phyloP scores from a whole-genome alignment of 2,113 vertebrate species.

The Myrmecophaga tridactyla region DNA sequence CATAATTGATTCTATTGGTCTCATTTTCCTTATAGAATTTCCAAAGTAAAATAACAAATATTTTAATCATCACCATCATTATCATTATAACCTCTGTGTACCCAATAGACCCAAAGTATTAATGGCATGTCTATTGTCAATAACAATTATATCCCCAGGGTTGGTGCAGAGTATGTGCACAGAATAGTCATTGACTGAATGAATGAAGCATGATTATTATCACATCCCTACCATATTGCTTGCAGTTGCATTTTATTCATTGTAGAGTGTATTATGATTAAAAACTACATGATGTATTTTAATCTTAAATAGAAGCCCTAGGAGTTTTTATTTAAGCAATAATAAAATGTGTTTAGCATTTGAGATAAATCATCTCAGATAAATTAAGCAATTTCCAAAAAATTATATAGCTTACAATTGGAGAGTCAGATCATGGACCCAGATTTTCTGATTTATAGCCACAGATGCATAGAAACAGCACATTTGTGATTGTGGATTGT shows the following conservation, averaged over 20 bases:
- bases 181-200: constrained; percentile 3
- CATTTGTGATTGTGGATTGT: not conserved
- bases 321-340: not conserved
- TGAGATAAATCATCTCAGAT: constrained; percentile 3
- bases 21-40: not conserved
- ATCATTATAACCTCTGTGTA: not conserved
- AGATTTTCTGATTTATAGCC: not conserved
- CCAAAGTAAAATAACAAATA: not conserved
- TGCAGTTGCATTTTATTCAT: not conserved
- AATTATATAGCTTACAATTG: not conserved
- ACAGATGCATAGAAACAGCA: not conserved
- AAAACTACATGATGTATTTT: constrained; percentile 29
- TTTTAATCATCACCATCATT: not conserved
- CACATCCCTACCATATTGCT: not conserved
- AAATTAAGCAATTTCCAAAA: not conserved
- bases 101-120: not conserved
- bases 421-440: not conserved
- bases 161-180: not conserved
- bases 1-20: not conserved
- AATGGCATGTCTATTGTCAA: not conserved
- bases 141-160: not conserved
- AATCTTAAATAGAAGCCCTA: not conserved
- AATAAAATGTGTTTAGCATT: constrained; percentile 5
- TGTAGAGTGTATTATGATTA: constrained; percentile 19
- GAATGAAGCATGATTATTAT: not conserved